Evolutionary conservation across 2,888 invertebrate species (phyloP).

Genomic region (Ormyrus rosae): DNA sequence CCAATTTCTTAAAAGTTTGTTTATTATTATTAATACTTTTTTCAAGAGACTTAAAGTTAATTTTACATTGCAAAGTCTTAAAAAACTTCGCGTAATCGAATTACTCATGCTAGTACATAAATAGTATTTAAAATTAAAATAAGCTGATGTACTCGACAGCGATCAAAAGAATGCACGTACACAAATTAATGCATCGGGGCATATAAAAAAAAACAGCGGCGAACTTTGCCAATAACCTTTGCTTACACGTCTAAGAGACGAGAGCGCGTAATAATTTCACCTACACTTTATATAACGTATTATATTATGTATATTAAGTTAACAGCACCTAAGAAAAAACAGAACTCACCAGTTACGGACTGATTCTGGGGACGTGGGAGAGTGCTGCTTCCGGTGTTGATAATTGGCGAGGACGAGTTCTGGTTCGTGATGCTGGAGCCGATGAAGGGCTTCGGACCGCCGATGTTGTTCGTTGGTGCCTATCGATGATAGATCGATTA

Average conservation of each 20-base stretch:
- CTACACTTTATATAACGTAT: conserved; percentile 20
- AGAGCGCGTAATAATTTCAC: neutral
- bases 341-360: conserved; percentile 72
- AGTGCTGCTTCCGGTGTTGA: conserved; percentile 69
- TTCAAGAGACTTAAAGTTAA: no score
- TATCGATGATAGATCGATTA: conserved; percentile 49
- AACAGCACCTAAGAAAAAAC: conserved; percentile 11
- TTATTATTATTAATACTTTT: no score
- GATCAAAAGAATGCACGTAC: no score
- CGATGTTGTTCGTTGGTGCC: conserved; percentile 70
- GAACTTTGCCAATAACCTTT: no score
- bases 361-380: conserved; percentile 72
- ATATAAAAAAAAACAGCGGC: no score
- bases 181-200: no score
- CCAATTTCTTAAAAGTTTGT: neutral
- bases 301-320: neutral
- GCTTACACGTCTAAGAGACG: neutral
- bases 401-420: conserved; percentile 65
- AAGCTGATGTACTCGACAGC: no score
- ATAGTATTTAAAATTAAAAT: no score
- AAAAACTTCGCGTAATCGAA: no score
- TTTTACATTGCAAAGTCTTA: no score
- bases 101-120: no score
- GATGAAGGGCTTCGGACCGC: conserved; percentile 72
- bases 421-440: conserved; percentile 67